Evolutionary conservation across 2,797 vertebrate species (phyloP), one percentile per base, ranked within the genome.

Genomic region (Cryptoprocta ferox): DNA sequence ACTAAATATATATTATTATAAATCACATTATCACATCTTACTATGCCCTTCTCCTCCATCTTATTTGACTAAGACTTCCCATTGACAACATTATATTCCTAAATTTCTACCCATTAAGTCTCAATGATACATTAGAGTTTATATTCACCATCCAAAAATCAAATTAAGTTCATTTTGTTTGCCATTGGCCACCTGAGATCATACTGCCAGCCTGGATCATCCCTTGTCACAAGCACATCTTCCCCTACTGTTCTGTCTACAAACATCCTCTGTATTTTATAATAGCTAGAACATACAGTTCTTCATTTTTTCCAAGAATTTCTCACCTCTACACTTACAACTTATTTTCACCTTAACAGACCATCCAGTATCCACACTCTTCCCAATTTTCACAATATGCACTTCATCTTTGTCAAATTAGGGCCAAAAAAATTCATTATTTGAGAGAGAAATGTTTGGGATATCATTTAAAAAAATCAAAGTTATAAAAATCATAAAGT

Each of bases 101-200:
- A 91, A 94, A 91, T 94, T 85, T 92, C 63, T 86, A 48, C 35
- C 37, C 10, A 45, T 63, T 76, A 96, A 80, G 24, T 89, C 19
- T 91, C 63, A 71, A 5, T 63, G 65, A 83, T 73, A 87, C 7
- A 56, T 56, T 6, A 48, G 16, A 94, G 59, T 86, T 94, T 96
- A 79, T 66, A 56, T 11, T 94, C 75, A 85, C 16, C n/a, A 83
- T 18, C 96, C 70, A 89, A 95, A 95, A 96, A 95, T 81, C 87
- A 94, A 94, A 56, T 56, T 93, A 90, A 89, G 56, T 93, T 89
- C 81, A n/a, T 63, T 96, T 86, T 97, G 8, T 82, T 90, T 94
- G 42, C 80, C 50, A 91, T 37, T 84, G 48, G 76, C 70, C 66
- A 88, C 50, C n/a, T 48, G 30, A 82, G n/a, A 91, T 76, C 37